phyloP scores from a whole-genome alignment of 2,113 vertebrate genomes.

The Prochilodus magdalenae region DNA sequence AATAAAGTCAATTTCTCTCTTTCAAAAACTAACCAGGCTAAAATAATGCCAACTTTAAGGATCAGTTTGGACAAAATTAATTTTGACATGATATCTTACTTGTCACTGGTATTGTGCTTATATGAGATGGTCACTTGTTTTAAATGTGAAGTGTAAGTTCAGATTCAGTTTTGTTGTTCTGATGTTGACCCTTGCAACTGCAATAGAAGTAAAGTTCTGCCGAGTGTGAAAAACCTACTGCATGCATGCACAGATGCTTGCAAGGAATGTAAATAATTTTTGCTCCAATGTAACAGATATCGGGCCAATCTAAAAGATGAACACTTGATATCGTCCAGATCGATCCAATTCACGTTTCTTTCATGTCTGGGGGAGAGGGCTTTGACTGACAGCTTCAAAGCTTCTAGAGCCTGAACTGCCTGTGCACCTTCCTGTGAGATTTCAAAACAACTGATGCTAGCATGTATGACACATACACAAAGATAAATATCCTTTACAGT shows the following conservation, averaged over 20 bases:
- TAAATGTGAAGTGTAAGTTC: neutral
- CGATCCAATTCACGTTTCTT: slow-evolving; percentile 42
- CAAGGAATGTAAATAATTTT: slow-evolving; percentile 56
- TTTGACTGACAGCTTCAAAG: slow-evolving; percentile 53
- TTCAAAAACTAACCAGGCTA: too few species aligned
- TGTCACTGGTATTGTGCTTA: too few species aligned
- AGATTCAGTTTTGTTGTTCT: neutral
- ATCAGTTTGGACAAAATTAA: too few species aligned
- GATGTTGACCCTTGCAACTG: neutral
- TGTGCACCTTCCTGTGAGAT: slow-evolving; percentile 54
- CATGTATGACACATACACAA: slow-evolving; percentile 11
- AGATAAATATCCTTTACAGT: slow-evolving; percentile 16
- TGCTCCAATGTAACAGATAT: slow-evolving; percentile 42
- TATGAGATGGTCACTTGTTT: neutral
- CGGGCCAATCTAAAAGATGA: slow-evolving; percentile 39
- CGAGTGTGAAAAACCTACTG: neutral
- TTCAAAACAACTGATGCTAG: slow-evolving; percentile 45
- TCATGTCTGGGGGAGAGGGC: slow-evolving; percentile 25
- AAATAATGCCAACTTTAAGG: too few species aligned
- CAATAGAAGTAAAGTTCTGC: neutral
- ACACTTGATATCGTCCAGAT: slow-evolving; percentile 56
- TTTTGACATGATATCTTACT: too few species aligned
- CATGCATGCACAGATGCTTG: slow-evolving; percentile 33
- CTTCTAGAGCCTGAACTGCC: slow-evolving; percentile 30
- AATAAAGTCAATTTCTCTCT: too few species aligned